Evolutionary conservation across 2,888 invertebrate species (phyloP), one percentile per base, ranked within the genome.

Genomic region (Oeneis ivallda): DNA sequence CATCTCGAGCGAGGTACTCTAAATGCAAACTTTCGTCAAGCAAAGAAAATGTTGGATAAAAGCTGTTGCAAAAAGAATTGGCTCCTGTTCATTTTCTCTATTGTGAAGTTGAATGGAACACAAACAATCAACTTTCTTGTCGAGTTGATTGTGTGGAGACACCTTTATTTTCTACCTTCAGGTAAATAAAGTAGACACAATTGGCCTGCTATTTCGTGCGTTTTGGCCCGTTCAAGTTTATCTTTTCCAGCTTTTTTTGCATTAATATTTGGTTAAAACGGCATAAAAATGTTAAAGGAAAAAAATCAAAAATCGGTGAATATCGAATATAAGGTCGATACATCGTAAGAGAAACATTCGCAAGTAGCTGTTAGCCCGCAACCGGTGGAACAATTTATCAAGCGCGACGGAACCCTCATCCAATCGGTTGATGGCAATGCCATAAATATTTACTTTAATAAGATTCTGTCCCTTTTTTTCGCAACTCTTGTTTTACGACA

Each of bases 401-500:
- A 86, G 82, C 79, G 83, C 81, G 85, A 81, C 84, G 78, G 81
- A 82, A 87, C 87, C 87, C 90, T 89, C 84, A 86, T 88, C 89
- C 90, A 87, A 90, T 89, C 87, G 89, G 84, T 87, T 89, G 89
- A 90, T 89, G 85, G 89, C 86, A 85, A 84, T 86, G 87, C 88
- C 87, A 91, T 91, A 90, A 91, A 92, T 92, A 91, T 91, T 91
- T 91, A 89, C 89, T 91, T 92, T 90, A 89, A 90, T 92, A 91
- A 90, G 86, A 90, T 89, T 88, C 87, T 84, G 86, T 86, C 87
- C 87, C 83, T 89, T 88, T 86, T 87, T 87, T 88, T 87, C 83
- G 83, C 79, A 78, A 79, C 77, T 81, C 64, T 85, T 87, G 86
- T 88, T 89, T 89, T 89, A 89, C 86, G 87, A 87, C 83, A 84